Conservation (phyloP, 2,888 invertebrate genomes). For the Polyploca ridens region DNA sequence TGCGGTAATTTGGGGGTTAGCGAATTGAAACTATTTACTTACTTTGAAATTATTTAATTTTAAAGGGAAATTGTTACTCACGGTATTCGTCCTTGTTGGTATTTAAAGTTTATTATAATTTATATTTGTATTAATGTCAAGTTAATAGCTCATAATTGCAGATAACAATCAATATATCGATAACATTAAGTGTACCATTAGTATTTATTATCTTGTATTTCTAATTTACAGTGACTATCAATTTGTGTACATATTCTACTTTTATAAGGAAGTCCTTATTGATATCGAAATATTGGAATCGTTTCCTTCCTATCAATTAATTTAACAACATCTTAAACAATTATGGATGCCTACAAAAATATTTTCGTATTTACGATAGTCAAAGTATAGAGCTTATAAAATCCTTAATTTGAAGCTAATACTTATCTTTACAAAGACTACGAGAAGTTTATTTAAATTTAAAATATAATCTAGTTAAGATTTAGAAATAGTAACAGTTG, state of each 20-base stretch:
- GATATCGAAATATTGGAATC: not conserved
- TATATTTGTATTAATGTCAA: not conserved
- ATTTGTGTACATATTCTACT: not conserved
- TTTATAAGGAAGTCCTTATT: not conserved
- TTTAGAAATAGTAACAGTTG: no score
- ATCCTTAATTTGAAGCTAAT: no score
- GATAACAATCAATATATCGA: not conserved
- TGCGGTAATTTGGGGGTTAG: no score
- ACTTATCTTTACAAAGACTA: no score
- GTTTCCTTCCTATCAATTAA: not conserved
- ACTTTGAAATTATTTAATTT: no score
- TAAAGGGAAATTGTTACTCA: no score
- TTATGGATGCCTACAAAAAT: no score
- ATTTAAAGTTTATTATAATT: not conserved
- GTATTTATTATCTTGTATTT: not conserved
- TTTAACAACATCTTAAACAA: not conserved
- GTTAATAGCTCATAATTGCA: not conserved
- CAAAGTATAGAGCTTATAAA: no score
- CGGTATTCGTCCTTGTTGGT: not conserved
- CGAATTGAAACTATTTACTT: no score
- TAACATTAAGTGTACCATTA: conserved; percentile 1
- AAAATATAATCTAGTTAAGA: not conserved
- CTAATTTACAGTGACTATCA: not conserved
- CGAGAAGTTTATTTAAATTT: no score
- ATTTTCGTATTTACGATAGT: no score